phyloP scores from a whole-genome alignment of 2,888 invertebrate genomes.

The Geophilus truncorum region DNA sequence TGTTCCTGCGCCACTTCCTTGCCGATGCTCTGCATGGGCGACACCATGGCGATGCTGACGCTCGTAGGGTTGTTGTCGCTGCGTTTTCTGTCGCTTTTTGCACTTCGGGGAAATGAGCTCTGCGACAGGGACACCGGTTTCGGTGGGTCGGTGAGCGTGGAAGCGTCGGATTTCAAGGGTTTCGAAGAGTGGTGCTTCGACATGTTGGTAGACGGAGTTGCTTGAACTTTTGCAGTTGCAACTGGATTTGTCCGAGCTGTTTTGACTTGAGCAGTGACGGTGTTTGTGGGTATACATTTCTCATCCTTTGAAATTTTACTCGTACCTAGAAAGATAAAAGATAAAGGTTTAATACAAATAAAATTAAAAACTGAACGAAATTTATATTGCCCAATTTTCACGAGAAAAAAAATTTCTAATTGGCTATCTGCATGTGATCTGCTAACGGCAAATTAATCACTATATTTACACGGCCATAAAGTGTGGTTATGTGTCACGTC shows the following conservation, averaged over 20 bases:
- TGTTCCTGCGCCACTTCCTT: conserved; percentile 35
- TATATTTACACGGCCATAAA: no score
- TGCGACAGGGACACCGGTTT: conserved; percentile 37
- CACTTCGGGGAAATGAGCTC: conserved; percentile 25
- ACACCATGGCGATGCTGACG: conserved; percentile 58
- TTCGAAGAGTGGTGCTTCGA: neutral
- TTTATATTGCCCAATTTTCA: no score
- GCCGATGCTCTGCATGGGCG: conserved; percentile 61
- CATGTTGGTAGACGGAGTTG: neutral
- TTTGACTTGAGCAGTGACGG: conserved; percentile 36
- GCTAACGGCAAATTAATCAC: no score
- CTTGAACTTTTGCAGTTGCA: neutral
- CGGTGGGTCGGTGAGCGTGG: conserved; percentile 38
- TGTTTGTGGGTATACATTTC: neutral
- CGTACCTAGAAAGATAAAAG: neutral
- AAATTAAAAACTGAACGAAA: conserved; percentile 33
- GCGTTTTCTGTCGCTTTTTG: conserved; percentile 29
- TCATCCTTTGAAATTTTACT: neutral
- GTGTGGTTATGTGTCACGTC: no score
- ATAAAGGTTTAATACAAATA: neutral
- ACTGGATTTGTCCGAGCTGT: conserved; percentile 27
- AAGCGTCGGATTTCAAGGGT: conserved; percentile 36
- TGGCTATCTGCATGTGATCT: no score
- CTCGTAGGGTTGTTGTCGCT: conserved; percentile 34
- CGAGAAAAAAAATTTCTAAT: no score